Evolutionary conservation across 2,797 vertebrate species (phyloP).

Genomic region (Enteromius anoplus): DNA sequence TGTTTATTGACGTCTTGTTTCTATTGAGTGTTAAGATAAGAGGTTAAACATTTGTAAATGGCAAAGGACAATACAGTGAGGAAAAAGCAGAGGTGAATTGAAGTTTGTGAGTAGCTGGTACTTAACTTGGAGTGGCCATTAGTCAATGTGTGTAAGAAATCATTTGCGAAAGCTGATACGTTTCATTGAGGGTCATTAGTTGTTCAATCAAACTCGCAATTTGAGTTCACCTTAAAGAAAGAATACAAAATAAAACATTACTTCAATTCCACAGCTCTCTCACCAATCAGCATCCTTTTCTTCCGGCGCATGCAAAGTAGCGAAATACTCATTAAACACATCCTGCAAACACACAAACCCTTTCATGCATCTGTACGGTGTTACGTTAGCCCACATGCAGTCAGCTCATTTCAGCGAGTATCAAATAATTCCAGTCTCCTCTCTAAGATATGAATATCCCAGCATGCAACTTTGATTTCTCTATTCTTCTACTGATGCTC

Average conservation of each 20-base stretch:
- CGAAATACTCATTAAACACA: slow-evolving; percentile 35
- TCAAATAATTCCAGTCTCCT: slow-evolving; percentile 34
- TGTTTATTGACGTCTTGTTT: slow-evolving; percentile 32
- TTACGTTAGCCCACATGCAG: slow-evolving; percentile 39
- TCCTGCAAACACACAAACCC: slow-evolving; percentile 18
- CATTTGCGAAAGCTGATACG: background rate
- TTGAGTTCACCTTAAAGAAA: slow-evolving; percentile 12
- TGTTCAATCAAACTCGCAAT: background rate
- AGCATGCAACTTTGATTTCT: slow-evolving; percentile 50
- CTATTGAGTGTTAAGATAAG: background rate
- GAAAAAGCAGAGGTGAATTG: slow-evolving; percentile 3
- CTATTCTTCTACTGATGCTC: slow-evolving; percentile 46
- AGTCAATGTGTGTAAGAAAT: slow-evolving; percentile 8
- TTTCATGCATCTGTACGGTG: slow-evolving; percentile 20
- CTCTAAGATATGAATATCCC: slow-evolving; percentile 44
- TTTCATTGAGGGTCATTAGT: slow-evolving; percentile 6
- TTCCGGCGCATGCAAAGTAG: background rate
- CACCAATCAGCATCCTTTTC: slow-evolving; percentile 19
- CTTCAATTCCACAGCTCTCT: slow-evolving; percentile 20
- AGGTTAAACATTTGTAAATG: slow-evolving; percentile 18
- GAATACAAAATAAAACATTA: background rate
- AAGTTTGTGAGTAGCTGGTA: background rate
- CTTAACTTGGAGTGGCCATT: slow-evolving; percentile 8
- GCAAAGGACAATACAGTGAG: background rate
- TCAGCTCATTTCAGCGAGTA: slow-evolving; percentile 34